A percentile compares a stretch with the other conserved stretches of the same genome.
These are phyloP conservation scores for Magallana ariakensis DNA, from an alignment of 1,140 invertebrate genomes.

Conservation along the genomic window DNA sequence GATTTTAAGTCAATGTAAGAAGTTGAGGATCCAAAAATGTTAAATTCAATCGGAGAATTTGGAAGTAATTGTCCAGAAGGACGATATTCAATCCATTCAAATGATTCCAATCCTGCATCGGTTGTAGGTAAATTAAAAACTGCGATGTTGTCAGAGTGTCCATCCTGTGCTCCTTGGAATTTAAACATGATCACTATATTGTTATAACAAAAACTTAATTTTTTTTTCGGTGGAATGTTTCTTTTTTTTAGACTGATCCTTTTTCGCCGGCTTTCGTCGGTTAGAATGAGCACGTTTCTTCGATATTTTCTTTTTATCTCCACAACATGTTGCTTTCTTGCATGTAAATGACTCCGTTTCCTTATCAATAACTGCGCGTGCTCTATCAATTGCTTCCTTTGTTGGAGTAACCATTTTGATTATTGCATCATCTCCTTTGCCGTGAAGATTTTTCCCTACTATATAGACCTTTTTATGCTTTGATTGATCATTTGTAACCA, in stretches of 20 bases:
- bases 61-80: too few relatives aligned
- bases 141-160: too few relatives aligned
- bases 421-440: background rate
- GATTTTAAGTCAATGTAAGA: too few relatives aligned
- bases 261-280: background rate
- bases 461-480: background rate
- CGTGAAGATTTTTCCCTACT: slow-evolving; percentile 5
- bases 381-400: slow-evolving; percentile 1
- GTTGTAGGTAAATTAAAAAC: too few relatives aligned
- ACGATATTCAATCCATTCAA: too few relatives aligned
- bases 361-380: background rate
- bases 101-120: too few relatives aligned
- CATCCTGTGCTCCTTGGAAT: too few relatives aligned
- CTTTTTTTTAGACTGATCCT: background rate
- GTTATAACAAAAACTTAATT: too few relatives aligned
- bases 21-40: too few relatives aligned
- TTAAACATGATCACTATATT: too few relatives aligned
- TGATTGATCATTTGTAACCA: slow-evolving; percentile 1
- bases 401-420: background rate
- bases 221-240: too few relatives aligned
- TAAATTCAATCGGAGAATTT: too few relatives aligned
- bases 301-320: background rate
- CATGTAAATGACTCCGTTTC: background rate
- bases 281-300: background rate
- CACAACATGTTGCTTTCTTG: background rate